Evolutionary conservation across 1,140 invertebrate species (phyloP), one percentile per base, ranked within the genome.

Genomic region (Teleopsis dalmanni): DNA sequence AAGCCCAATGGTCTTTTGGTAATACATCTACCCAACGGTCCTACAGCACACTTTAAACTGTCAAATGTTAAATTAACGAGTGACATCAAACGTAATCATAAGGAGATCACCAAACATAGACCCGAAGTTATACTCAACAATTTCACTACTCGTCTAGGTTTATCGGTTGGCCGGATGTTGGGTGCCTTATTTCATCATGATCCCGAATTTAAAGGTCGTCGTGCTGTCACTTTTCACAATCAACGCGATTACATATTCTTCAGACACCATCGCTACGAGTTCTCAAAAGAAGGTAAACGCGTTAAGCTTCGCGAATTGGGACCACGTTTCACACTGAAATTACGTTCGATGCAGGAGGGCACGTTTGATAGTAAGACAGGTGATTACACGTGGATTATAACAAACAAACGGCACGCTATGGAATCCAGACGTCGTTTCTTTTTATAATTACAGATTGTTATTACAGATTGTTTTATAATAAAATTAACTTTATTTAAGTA

Each of bases 231-330:
- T 13, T 98, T 99, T 70, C 96, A 99, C 71, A 99, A 99, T 76
- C 96, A 99, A 69, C 78, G 96, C 51, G 96, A 99, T 76, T 99
- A 95, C 60, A 95, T 99, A 60, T 99, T 99, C 73, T 97, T 99
- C 62, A 80, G 96, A 45, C 94, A 99, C 74, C 95, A 99, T 72
- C 85, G 92, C 53, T 98, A 98, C 70, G 87, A 95, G 60, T 98
- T 98, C 72, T 85, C 89, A 58, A 80, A 83, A 64, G 81, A 83
- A 52, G 83, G 81, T 10, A 85, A 89, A 58, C 83, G 80, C 55
- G 87, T 87, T 1, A 88, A 82, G 53, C 74, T 99, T n/a, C 80
- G 88, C 49, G 95, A 99, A 72, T 72, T 98, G 2, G 96, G 96
- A 0, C 96, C 96, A 10, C 76, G 93, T 55, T 98, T 99, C 70